A percentile compares a stretch with the other conserved stretches of the same genome.
These are phyloP conservation scores for Drosophila dives DNA, from an alignment of 2,888 invertebrate species.

Conservation along the genomic window DNA sequence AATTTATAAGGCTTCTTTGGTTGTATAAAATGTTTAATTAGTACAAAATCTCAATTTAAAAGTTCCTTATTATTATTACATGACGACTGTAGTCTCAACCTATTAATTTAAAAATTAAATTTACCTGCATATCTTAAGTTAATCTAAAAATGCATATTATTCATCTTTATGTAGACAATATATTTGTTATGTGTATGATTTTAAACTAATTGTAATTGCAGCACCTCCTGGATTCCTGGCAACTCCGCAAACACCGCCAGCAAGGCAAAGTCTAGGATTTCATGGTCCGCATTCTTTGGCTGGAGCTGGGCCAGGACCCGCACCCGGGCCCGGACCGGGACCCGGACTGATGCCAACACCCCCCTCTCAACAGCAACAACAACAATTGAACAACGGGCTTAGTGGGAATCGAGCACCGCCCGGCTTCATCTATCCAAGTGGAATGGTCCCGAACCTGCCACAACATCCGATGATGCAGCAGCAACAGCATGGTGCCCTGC, in stretches of 20 bases:
- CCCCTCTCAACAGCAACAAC: constrained; percentile 50
- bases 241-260: constrained; percentile 67
- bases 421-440: constrained; percentile 80
- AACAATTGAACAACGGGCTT: constrained; percentile 58
- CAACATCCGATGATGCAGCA: constrained; percentile 79
- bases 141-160: neutral
- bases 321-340: constrained; percentile 49
- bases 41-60: neutral
- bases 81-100: neutral
- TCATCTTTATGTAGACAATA: neutral
- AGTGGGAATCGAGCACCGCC: constrained; percentile 82
- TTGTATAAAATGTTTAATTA: neutral
- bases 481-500: constrained; percentile 67
- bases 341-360: constrained; percentile 68
- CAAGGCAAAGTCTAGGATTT: constrained; percentile 69
- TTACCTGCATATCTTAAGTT: neutral
- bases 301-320: constrained; percentile 26
- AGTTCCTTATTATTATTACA: neutral
- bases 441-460: constrained; percentile 71
- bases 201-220: constrained; percentile 35
- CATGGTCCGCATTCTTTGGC: constrained; percentile 58
- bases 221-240: constrained; percentile 76
- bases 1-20: neutral
- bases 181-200: neutral
- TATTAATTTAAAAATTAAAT: no score